Conservation (phyloP, 2,888 invertebrate species). For the Anticlea derivata region DNA sequence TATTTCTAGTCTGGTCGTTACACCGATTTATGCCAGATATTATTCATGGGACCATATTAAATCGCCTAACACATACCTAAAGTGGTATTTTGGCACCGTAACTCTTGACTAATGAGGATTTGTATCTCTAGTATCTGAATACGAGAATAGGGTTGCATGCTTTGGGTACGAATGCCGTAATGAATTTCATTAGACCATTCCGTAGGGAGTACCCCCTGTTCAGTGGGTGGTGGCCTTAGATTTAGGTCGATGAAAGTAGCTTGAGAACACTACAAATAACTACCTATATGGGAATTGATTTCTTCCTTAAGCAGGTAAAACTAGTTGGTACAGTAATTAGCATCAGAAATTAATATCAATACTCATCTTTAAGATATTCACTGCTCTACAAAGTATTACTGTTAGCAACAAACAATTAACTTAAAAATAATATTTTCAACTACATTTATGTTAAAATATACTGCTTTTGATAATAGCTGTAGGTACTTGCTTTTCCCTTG, state of each 20-base stretch:
- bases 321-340: too few relatives aligned
- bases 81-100: conserved; percentile 40
- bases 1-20: conserved; percentile 26
- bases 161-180: conserved; percentile 16
- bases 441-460: too few relatives aligned
- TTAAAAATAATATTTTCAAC: too few relatives aligned
- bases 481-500: too few relatives aligned
- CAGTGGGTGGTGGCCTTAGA: not conserved
- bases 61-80: conserved; percentile 32
- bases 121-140: conserved; percentile 34
- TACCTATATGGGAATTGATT: too few relatives aligned
- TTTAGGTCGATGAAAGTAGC: not conserved
- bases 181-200: conserved; percentile 14
- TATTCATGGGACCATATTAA: conserved; percentile 41
- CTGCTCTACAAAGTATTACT: too few relatives aligned
- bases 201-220: not conserved
- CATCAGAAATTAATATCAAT: too few relatives aligned
- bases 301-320: too few relatives aligned
- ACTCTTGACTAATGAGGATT: conserved; percentile 46
- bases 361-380: too few relatives aligned
- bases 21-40: conserved; percentile 35
- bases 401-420: too few relatives aligned
- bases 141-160: conserved; percentile 24
- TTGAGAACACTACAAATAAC: not conserved
- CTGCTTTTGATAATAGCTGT: too few relatives aligned